These are phyloP conservation scores for Drosophila neocordata DNA, from an alignment of 1,140 invertebrate species.

Conservation along the genomic window DNA sequence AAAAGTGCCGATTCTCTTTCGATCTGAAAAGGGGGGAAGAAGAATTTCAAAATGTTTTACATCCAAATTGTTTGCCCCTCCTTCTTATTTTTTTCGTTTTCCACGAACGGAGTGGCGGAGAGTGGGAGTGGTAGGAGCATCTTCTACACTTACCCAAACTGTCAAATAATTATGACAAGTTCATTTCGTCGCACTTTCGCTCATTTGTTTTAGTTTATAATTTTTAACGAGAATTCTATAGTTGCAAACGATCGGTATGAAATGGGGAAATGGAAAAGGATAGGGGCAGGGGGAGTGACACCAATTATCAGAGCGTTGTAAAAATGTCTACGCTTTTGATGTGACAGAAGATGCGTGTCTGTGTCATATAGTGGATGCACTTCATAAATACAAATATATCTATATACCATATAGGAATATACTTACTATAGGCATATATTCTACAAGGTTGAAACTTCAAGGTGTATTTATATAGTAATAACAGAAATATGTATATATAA, in stretches of 20 bases:
- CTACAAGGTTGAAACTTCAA: too few relatives aligned
- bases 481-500: too few relatives aligned
- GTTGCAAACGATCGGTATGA: conserved; percentile 53
- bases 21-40: conserved; percentile 25
- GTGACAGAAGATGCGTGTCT: conserved; percentile 71
- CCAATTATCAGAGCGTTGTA: conserved; percentile 76
- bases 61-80: conserved; percentile 41
- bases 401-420: not conserved
- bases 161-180: conserved; percentile 81
- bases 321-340: conserved; percentile 69
- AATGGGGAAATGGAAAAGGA: not conserved
- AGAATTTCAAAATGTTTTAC: conserved; percentile 69
- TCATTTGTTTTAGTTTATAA: conserved; percentile 65
- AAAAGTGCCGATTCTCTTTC: conserved; percentile 65
- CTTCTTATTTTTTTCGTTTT: conserved; percentile 36
- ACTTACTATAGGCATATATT: conserved; percentile 3
- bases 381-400: not conserved
- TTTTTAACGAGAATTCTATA: conserved; percentile 62
- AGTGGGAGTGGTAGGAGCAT: conserved; percentile 9
- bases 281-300: conserved; percentile 18
- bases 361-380: conserved; percentile 30
- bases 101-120: conserved; percentile 17
- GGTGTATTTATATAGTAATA: too few relatives aligned
- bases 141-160: conserved; percentile 63
- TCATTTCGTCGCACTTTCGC: conserved; percentile 78